A percentile compares a stretch with the other conserved stretches of the same genome.
Conservation (phyloP, 2,113 vertebrate genomes). For the Myrmecophaga tridactyla region DNA sequence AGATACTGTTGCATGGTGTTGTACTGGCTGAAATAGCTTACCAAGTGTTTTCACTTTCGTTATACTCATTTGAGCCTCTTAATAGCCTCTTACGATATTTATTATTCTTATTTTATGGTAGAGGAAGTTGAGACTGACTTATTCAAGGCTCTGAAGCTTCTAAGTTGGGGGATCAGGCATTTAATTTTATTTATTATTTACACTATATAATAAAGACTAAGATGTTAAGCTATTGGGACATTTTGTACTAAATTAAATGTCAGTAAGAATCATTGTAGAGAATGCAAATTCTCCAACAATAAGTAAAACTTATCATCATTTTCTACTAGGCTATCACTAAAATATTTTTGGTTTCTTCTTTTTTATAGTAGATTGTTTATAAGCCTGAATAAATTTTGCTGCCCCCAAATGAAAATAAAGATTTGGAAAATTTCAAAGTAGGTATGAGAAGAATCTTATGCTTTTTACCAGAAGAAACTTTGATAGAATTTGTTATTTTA, state of each 20-base stretch:
- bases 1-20: not conserved
- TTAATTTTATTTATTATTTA: conserved; percentile 41
- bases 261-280: conserved; percentile 35
- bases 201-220: not conserved
- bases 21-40: conserved; percentile 24
- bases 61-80: not conserved
- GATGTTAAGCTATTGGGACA: not conserved
- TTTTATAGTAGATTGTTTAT: conserved; percentile 34
- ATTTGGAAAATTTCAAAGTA: conserved; percentile 25
- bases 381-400: conserved; percentile 41
- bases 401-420: conserved; percentile 40
- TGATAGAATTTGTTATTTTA: conserved; percentile 6
- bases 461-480: conserved; percentile 28
- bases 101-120: conserved; percentile 32
- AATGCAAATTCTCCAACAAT: not conserved
- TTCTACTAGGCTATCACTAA: not conserved
- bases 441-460: not conserved
- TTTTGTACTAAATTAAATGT: conserved; percentile 7
- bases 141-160: not conserved
- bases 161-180: not conserved
- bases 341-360: conserved; percentile 37
- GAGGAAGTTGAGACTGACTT: conserved; percentile 9
- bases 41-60: conserved; percentile 33
- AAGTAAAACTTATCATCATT: conserved; percentile 33
- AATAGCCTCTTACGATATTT: not conserved